Evolutionary conservation across 2,113 vertebrate species (phyloP), one percentile per base, ranked within the genome.

Genomic region (Paedocypris sp.): DNA sequence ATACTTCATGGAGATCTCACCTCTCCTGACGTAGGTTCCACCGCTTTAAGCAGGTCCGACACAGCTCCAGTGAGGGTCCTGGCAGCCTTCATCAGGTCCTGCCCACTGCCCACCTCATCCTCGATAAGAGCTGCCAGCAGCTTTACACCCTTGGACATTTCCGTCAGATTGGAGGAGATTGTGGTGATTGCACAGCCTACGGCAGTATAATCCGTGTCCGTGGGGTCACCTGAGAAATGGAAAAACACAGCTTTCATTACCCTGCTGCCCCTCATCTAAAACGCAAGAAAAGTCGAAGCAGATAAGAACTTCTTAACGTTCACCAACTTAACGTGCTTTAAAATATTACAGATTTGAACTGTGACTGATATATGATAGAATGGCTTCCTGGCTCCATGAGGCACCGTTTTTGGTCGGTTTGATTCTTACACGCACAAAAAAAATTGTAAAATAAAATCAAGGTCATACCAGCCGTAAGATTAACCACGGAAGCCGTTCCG

Each of bases 101-200:
- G 93, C 38, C 96, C 94, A 6, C 90, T 95, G 72, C 93, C 96
- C 68, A 94, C 88, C 6, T 96, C 92, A 8, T 98, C 92, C 1
- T 98, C 96, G 90, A 98, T 91, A 64, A 99, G 82, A 2, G 94
- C 96, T 0, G 94, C 94, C 26, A 99, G 85, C 36, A 99, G 80
- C 74, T 94, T 96, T 72, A 99, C 94, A 0, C 96, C 96, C 77
- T 89, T 94, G 45, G 96, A 99, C 96, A 99, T 99, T 76, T 99
- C 94, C 0, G 92, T 98, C 75, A 99, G 87, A 82, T 99, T 99
- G 67, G 96, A 99, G 41, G 94, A 98, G 74, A 99, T 99, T 41
- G 96, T 98, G 54, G 96, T 97, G 78, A 99, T 97, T 6, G 96
- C 96, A 25, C 96, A 99, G 23, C 96, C 96, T 72, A 99, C 96